Base-by-base conservation (phyloP, 2,797 vertebrate species). In the Xenentodon cancila region DNA sequence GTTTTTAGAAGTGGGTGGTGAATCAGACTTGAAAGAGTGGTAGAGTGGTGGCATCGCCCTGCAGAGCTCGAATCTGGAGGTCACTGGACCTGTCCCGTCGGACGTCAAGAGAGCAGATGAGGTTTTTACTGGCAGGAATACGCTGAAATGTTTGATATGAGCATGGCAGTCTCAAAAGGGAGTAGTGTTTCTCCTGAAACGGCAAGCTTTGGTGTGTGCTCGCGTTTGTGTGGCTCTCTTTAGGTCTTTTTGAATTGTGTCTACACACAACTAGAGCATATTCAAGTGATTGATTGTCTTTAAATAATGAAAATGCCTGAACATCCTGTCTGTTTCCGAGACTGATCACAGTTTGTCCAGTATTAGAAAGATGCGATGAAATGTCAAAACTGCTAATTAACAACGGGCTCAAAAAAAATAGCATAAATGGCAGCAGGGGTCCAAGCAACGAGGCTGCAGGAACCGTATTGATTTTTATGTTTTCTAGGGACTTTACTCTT, bases 41-140 rank as follows among this genome's bases (percentile, higher is more conserved):
- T 25, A 46, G 80, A 65, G 74, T 76, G 74, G 68, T 68, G 75
- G 82, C 53, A 65, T 51, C 54, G 37, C 65, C 60, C 73, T 72
- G 46, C 62, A 59, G 57, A 73, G 51, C 62, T 53, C 45, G 59
- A 18, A 37, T 13, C 9, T 66, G 77, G 52, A 57, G 73, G 69
- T 75, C 74, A 66, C 1, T 21, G 57, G 54, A 62, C 0, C 13
- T 49, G 65, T 30, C 30, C 61, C 73, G 59, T 30, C 55, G 71
- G 43, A 68, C 9, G 37, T 40, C 13, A 16, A 40, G 4, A 16
- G 37, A 40, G 2, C 7, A 8, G 5, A 30, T 30, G 30, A 30
- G 13, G 5, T 37, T 37, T 40, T 40, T 15, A 40, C 30, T 30
- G 37, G 13, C 37, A 13, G 34, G 9, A 13, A 40, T 3, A 40